These are phyloP conservation scores for Acrocephalus scirpaceus DNA, from an alignment of 2,797 vertebrate genomes.

Conservation along the genomic window DNA sequence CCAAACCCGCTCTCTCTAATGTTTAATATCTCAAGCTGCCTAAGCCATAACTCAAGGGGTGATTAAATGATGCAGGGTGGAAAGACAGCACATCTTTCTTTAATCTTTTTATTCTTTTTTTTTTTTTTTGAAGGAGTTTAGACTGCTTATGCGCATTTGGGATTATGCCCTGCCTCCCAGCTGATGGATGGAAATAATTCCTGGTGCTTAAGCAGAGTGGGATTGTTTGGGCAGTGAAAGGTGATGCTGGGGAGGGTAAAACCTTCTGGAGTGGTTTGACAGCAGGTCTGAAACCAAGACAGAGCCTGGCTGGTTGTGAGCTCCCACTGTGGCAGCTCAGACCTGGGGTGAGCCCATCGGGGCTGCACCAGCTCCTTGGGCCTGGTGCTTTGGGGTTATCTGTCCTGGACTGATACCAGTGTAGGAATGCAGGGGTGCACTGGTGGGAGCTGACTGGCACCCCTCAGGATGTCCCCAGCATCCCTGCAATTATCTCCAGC, in stretches of 20 bases:
- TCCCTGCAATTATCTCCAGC: too few relatives aligned
- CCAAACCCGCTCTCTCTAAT: not conserved
- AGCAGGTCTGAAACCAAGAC: not conserved
- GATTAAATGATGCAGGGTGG: not conserved
- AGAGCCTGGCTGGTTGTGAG: not conserved
- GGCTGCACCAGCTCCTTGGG: not conserved
- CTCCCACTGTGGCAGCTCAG: not conserved
- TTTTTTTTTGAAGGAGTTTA: not conserved
- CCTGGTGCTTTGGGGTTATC: not conserved
- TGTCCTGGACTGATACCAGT: not conserved
- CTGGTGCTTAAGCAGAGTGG: not conserved
- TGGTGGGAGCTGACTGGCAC: not conserved
- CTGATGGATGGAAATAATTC: constrained; percentile 6
- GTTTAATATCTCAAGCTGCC: constrained; percentile 3
- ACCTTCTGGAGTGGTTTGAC: not conserved
- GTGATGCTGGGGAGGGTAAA: not conserved
- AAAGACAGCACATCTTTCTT: not conserved
- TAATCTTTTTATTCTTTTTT: not conserved
- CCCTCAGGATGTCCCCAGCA: not conserved
- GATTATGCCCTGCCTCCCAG: not conserved
- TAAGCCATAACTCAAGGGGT: not conserved
- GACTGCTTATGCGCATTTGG: not conserved
- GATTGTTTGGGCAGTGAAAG: not conserved
- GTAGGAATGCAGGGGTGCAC: not conserved
- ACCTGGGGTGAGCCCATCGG: accelerated